These are phyloP conservation scores for Sebastes aleutianus DNA, from an alignment of 2,797 vertebrate genomes.

Conservation along the genomic window DNA sequence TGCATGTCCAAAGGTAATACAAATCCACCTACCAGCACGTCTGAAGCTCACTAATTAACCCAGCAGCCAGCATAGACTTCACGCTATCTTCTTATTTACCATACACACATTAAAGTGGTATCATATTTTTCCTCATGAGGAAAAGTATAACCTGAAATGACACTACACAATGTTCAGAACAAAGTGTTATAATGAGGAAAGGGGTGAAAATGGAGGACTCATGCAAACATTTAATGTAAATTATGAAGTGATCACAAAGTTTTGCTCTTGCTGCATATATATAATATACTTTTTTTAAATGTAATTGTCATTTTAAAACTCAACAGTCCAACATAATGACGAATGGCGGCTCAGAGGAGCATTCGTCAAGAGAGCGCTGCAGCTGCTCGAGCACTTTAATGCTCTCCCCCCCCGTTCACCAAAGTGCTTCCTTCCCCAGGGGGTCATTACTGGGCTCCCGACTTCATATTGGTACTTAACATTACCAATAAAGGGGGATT, in stretches of 20 bases:
- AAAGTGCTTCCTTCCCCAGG: slow-evolving; percentile 66
- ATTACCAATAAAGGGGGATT: slow-evolving; percentile 75
- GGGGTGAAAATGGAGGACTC: too few species aligned
- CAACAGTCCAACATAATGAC: not conserved
- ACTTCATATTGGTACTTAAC: slow-evolving; percentile 79
- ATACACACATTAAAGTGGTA: not conserved
- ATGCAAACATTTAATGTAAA: not conserved
- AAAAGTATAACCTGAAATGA: not conserved
- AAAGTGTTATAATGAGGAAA: too few species aligned
- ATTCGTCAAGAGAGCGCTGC: slow-evolving; percentile 69
- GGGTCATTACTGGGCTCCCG: slow-evolving; percentile 74
- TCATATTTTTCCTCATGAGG: not conserved
- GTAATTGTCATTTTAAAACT: not conserved
- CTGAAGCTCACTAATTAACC: not conserved
- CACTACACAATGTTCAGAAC: too few species aligned
- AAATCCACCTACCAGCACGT: not conserved
- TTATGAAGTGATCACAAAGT: not conserved
- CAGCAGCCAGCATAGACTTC: not conserved
- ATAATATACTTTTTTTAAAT: not conserved
- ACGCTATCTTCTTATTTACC: not conserved
- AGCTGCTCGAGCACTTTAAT: slow-evolving; percentile 78
- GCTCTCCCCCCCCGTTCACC: slow-evolving; percentile 59
- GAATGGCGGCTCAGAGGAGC: slow-evolving; percentile 40
- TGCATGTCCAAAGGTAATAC: not conserved
- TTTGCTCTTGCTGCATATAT: not conserved